phyloP scores from a whole-genome alignment of 2,888 invertebrate species.

The Aleiodes leptofemur region DNA sequence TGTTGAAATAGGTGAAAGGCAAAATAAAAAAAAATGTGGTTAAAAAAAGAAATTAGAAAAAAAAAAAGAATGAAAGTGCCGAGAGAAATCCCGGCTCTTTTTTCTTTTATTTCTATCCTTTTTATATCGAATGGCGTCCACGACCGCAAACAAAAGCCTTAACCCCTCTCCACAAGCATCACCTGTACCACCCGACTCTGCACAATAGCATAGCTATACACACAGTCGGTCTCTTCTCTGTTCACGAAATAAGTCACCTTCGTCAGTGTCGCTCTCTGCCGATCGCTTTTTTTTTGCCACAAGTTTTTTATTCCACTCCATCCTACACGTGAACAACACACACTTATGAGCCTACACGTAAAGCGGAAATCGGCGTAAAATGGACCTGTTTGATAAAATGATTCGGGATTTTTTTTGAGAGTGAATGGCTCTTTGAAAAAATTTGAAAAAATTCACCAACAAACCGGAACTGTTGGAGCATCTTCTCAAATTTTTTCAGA shows the following conservation, averaged over 20 bases:
- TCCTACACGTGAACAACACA: constrained; percentile 3
- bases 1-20: background rate
- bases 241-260: constrained; percentile 12
- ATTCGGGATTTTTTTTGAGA: too few species aligned
- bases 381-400: background rate
- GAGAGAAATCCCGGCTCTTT: background rate
- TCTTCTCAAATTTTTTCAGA: too few species aligned
- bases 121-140: constrained; percentile 18
- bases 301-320: background rate
- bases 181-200: background rate
- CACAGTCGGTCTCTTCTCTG: background rate
- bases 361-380: too few species aligned
- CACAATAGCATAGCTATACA: background rate
- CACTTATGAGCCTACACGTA: background rate
- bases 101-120: background rate
- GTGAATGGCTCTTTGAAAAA: too few species aligned
- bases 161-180: background rate
- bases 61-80: background rate
- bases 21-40: background rate
- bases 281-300: background rate
- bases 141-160: constrained; percentile 9
- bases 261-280: constrained; percentile 41
- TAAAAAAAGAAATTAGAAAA: background rate
- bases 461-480: too few species aligned
- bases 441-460: too few species aligned